phyloP scores from a whole-genome alignment of 2,888 invertebrate species.

The Leptinotarsa rubiginosa region DNA sequence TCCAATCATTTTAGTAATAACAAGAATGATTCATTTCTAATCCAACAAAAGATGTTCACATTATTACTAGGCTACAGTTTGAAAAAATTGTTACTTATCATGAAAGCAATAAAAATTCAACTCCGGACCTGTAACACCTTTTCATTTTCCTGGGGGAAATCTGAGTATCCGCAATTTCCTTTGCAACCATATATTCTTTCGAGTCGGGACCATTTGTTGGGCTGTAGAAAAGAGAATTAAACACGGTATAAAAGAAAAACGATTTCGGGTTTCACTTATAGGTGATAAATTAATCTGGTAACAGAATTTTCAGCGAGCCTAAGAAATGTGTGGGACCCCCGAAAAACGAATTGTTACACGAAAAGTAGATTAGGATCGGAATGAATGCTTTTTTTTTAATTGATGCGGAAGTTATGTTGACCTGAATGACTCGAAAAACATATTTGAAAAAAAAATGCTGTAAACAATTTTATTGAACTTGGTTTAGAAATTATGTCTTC shows the following conservation, averaged over 20 bases:
- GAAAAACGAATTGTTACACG: conserved; percentile 1
- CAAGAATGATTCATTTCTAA: too few relatives aligned
- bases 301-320: conserved; percentile 14
- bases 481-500: too few relatives aligned
- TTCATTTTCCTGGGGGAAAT: conserved; percentile 26
- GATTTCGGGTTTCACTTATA: conserved; percentile 32
- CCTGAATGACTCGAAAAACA: too few relatives aligned
- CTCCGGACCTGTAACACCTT: conserved; percentile 16
- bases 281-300: conserved; percentile 34
- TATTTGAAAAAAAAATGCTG: too few relatives aligned
- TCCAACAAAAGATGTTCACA: too few relatives aligned
- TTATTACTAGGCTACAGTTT: background rate
- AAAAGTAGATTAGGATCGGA: background rate
- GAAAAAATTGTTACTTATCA: background rate
- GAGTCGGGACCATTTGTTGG: conserved; percentile 33
- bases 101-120: background rate
- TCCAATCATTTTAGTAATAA: too few relatives aligned
- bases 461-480: too few relatives aligned
- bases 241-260: conserved; percentile 33
- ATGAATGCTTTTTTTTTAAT: background rate
- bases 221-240: conserved; percentile 32
- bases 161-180: conserved; percentile 24
- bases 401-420: too few relatives aligned
- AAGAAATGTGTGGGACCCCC: conserved; percentile 1
- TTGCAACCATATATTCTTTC: conserved; percentile 27